These are phyloP conservation scores for Choloepus hoffmanni DNA, from an alignment of 2,113 vertebrate species.

Conservation along the genomic window DNA sequence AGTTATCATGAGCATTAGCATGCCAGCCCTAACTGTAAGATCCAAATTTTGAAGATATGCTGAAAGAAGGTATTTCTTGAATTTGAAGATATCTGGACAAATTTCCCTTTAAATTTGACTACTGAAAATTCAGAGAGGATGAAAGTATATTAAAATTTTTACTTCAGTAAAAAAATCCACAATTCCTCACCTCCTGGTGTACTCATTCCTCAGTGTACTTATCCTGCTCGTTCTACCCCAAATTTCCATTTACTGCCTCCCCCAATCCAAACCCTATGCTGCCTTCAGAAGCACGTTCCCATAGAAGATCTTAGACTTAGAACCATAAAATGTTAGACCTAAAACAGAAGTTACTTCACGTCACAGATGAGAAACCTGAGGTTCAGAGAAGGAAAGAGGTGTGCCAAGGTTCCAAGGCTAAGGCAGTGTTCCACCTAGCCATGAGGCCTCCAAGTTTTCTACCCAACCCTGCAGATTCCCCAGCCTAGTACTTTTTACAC, in stretches of 20 bases:
- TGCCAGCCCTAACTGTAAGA: not conserved
- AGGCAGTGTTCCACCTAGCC: not conserved
- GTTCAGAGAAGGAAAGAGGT: not conserved
- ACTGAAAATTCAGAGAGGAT: not conserved
- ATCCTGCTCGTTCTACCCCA: not conserved
- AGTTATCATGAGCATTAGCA: not conserved
- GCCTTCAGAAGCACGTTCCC: not conserved
- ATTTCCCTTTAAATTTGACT: not conserved
- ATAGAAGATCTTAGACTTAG: not conserved
- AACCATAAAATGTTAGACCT: not conserved
- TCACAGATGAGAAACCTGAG: not conserved
- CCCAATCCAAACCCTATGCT: not conserved
- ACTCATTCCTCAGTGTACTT: not conserved
- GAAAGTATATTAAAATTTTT: not conserved
- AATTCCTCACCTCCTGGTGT: not conserved
- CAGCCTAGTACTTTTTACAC: not conserved
- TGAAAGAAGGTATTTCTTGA: not conserved
- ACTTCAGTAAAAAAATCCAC: not conserved
- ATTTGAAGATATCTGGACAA: slow-evolving; percentile 29
- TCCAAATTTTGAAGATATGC: not conserved
- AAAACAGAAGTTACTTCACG: not conserved
- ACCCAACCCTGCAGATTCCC: not conserved
- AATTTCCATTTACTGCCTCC: not conserved
- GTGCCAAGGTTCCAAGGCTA: not conserved
- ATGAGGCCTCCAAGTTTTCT: not conserved